Conservation (phyloP, 2,113 vertebrate genomes). For the Chiloscyllium plagiosum region DNA sequence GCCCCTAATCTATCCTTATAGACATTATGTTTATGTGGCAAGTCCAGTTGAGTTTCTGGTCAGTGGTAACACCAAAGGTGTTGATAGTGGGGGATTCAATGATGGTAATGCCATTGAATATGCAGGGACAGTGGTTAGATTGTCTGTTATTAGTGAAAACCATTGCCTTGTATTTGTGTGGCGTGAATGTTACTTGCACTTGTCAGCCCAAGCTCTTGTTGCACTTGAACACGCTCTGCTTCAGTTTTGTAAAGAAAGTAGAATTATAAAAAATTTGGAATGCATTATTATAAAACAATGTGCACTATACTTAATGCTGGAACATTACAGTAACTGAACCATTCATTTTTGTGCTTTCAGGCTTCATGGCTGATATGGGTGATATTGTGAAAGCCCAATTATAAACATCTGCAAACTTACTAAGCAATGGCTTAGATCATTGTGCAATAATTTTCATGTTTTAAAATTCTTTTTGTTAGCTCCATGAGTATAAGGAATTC, state of each 20-base stretch:
- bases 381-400: neutral
- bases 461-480: slow-evolving; percentile 11
- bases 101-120: no score
- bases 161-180: no score
- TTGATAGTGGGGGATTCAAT: no score
- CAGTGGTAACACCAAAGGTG: no score
- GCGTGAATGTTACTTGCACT: neutral
- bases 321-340: neutral
- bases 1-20: no score
- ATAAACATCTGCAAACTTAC: no score
- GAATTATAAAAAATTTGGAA: neutral
- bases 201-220: neutral
- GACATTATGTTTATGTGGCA: no score
- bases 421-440: neutral
- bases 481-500: slow-evolving; percentile 31
- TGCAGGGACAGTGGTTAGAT: no score
- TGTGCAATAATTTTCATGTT: slow-evolving; percentile 7
- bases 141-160: no score
- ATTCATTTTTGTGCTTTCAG: neutral
- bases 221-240: neutral
- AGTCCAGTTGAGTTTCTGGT: no score
- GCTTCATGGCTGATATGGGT: neutral
- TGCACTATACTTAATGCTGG: neutral
- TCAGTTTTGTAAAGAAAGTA: neutral
- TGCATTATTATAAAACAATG: neutral